Conservation (phyloP, 2,113 vertebrate species). For the Diphyllodes magnificus region DNA sequence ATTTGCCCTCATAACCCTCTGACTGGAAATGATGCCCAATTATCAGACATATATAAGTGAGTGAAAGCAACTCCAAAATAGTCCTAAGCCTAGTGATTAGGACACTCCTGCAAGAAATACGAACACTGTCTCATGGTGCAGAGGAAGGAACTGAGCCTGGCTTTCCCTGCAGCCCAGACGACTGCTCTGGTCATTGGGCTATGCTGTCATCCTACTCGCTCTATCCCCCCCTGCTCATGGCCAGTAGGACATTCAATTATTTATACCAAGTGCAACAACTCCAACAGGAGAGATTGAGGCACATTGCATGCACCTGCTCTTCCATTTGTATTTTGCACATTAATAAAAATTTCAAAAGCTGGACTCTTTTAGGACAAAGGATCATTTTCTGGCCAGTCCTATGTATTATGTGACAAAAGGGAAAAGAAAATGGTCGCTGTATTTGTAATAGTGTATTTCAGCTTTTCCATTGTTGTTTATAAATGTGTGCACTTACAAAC, state of each 20-base stretch:
- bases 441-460: not conserved
- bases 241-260: conserved; percentile 23
- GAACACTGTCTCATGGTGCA: fast-evolving
- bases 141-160: not conserved
- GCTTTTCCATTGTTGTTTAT: not conserved
- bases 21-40: not conserved
- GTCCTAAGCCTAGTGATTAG: not conserved
- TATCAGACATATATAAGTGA: not conserved
- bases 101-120: not conserved
- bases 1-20: not conserved
- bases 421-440: not conserved
- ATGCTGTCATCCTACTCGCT: not conserved
- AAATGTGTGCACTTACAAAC: not conserved
- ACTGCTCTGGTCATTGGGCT: not conserved
- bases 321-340: conserved; percentile 7
- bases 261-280: conserved; percentile 4
- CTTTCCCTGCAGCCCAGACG: not conserved
- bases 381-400: not conserved
- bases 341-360: conserved; percentile 35
- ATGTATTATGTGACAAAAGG: not conserved
- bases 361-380: not conserved
- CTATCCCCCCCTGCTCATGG: not conserved
- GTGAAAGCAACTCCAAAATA: not conserved
- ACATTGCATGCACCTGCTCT: not conserved
- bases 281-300: not conserved